Evolutionary conservation across 2,797 vertebrate genomes (phyloP).

Genomic region (Cyclura pinguis): DNA sequence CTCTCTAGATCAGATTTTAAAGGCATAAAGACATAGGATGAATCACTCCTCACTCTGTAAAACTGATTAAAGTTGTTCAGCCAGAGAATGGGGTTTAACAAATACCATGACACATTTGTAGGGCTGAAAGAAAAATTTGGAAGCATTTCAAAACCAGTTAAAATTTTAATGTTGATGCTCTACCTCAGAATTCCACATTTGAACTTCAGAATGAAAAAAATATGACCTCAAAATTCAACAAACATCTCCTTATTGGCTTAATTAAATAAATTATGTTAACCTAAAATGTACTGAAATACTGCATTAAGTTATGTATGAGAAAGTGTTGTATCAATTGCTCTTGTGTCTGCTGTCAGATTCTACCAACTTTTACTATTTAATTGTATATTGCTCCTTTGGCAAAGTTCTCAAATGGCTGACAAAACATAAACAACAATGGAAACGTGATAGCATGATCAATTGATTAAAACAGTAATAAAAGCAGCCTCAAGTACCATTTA

Average conservation of each 20-base stretch:
- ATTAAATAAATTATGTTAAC: neutral
- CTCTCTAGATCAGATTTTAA: neutral
- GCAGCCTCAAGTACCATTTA: neutral
- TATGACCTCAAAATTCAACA: neutral
- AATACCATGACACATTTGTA: neutral
- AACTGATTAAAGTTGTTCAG: neutral
- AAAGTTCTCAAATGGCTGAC: neutral
- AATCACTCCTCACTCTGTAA: neutral
- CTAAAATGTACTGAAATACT: neutral
- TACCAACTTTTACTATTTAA: neutral
- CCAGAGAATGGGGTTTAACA: neutral
- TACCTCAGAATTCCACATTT: neutral
- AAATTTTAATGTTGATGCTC: neutral
- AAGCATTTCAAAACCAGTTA: neutral
- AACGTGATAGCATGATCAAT: neutral
- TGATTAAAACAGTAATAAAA: neutral
- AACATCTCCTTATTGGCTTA: neutral
- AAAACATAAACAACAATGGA: neutral
- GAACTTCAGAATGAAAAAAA: neutral
- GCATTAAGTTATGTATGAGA: neutral
- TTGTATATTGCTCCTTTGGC: neutral
- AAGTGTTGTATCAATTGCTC: neutral
- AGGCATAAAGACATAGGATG: neutral
- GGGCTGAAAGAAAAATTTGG: neutral
- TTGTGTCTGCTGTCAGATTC: neutral